Evolutionary conservation across 2,113 vertebrate genomes (phyloP), one percentile per base, ranked within the genome.

Genomic region (Catagonus wagneri): DNA sequence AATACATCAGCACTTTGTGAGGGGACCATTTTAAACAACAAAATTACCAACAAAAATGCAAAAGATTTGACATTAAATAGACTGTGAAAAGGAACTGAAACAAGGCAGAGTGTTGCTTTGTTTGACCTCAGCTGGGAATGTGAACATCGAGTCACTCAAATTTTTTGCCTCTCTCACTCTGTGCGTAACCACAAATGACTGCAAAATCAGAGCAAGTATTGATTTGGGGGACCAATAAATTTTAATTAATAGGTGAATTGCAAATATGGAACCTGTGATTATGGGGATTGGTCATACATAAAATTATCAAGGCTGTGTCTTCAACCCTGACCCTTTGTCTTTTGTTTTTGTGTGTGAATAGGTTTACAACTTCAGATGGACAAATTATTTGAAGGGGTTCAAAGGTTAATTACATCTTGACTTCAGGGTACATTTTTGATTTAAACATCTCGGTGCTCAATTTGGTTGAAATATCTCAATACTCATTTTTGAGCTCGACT

Each of bases 401-500:
- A 66, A 25, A 76, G 4, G 10, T 52, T 81, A 89, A 89, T 83
- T 89, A 16, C 27, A 76, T 95, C 75, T 76, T 84, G n/a, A 92
- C 71, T 90, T 93, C 36, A 79, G 83, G 52, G 3, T 83, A 29
- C 22, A 63, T 29, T 92, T 90, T 91, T 84, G 19, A 9, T 87
- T 78, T 79, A 92, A 85, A 92, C 6, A 39, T 84, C 3, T 94
- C 39, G 75, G 52, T 89, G 44, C 44, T 44, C 44, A 44, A 8
- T 90, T 91, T 84, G 19, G 12, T 87, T 78, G 74, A 92, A 85
- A 92, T 4, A 39, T 84, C 3, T 94, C 52, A 80, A 44, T 89
- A 44, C 44, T 44, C 96, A 78, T 66, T 72, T 95, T 23, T 84
- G 52, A 96, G 2, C 56, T 90, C 13, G 84, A 50, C 52, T 80